Evolutionary conservation across 2,888 invertebrate species (phyloP).

Genomic region (Drosophila neotestacea): DNA sequence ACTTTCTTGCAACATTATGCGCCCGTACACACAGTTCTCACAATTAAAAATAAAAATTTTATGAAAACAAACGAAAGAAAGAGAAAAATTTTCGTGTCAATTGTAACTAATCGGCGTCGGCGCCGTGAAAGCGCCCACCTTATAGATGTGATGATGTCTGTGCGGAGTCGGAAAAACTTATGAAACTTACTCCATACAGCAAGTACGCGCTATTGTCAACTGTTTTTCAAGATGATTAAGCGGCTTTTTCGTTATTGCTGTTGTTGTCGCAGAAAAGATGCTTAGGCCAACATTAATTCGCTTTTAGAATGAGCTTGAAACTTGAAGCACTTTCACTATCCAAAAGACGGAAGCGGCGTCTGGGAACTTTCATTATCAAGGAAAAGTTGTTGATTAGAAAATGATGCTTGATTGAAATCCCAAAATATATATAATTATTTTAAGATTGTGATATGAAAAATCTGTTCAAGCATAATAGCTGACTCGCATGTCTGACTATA

Average conservation of each 20-base stretch:
- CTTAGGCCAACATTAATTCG: conserved; percentile 61
- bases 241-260: conserved; percentile 41
- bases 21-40: conserved; percentile 66
- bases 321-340: conserved; percentile 64
- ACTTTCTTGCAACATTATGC: conserved; percentile 61
- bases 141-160: conserved; percentile 10
- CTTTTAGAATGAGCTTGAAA: conserved; percentile 63
- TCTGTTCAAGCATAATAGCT: conserved; percentile 12
- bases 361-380: conserved; percentile 44
- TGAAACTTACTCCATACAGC: conserved; percentile 47
- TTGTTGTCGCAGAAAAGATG: conserved; percentile 43
- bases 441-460: conserved; percentile 40
- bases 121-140: conserved; percentile 75
- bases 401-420: conserved; percentile 55
- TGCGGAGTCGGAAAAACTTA: conserved; percentile 61
- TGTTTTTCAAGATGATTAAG: conserved; percentile 75
- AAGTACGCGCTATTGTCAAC: conserved; percentile 65
- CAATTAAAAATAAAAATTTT: conserved; percentile 71
- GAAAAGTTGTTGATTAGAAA: conserved; percentile 72
- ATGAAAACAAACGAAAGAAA: conserved; percentile 63
- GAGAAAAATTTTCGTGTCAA: conserved; percentile 72
- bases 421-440: conserved; percentile 57
- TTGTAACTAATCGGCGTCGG: conserved; percentile 76
- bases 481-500: conserved; percentile 28
- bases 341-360: conserved; percentile 35